Percentiles rank a stretch among this genome's conserved stretches.
These are phyloP conservation scores for Strigops habroptila DNA, from an alignment of 2,113 vertebrate species.

Conservation along the genomic window DNA sequence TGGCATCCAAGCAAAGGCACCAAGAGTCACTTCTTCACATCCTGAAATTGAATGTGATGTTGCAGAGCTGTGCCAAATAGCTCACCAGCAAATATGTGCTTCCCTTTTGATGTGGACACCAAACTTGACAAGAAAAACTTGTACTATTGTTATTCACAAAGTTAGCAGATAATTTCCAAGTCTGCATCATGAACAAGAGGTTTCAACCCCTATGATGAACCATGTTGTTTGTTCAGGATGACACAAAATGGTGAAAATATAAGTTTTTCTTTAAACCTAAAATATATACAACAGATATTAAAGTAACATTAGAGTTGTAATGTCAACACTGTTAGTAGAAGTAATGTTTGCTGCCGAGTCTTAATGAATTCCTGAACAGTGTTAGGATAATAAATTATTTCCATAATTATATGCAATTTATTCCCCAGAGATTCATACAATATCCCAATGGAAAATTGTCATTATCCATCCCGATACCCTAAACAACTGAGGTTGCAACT, in stretches of 20 bases:
- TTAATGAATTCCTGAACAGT: not conserved
- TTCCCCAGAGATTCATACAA: not conserved
- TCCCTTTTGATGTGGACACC: not conserved
- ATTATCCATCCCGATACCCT: not conserved
- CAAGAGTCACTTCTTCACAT: fast-evolving
- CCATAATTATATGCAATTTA: not conserved
- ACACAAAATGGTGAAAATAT: not conserved
- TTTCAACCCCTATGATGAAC: not conserved
- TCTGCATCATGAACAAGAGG: not conserved
- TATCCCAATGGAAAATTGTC: not conserved
- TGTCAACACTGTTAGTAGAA: not conserved
- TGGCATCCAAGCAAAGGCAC: not conserved
- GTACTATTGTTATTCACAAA: not conserved
- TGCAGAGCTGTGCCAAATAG: not conserved
- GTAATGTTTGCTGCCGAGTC: not conserved
- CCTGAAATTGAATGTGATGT: not conserved
- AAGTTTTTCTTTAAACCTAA: not conserved
- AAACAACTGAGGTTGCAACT: not conserved
- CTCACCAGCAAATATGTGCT: not conserved
- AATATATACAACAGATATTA: not conserved
- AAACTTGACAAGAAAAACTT: not conserved
- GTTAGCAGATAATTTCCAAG: not conserved
- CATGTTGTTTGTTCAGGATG: not conserved
- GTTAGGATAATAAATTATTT: not conserved
- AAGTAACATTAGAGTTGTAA: not conserved